Base-by-base conservation (phyloP, 2,888 invertebrate species). In the Kryphioiulus occultus region DNA sequence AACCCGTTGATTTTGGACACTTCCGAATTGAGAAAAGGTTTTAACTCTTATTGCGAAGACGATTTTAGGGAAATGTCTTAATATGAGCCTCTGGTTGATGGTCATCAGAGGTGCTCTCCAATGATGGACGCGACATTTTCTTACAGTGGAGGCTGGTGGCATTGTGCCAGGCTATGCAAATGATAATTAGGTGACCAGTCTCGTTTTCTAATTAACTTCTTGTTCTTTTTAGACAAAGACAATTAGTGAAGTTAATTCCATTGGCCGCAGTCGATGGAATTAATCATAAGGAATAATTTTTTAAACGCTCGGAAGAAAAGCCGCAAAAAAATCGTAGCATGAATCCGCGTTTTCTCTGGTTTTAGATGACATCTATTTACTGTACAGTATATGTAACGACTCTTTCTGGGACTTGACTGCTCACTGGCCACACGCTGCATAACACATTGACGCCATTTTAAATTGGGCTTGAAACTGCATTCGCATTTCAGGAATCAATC, bases 81-180 rank as follows among this genome's bases (percentile, higher is more conserved):
- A 78, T 32, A 15, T 30, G 78, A 78, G 78, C 78, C 78, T 78
- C 78, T 30, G 78, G 15, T 78, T 26, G 4, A 7, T 30, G 78
- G 78, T 78, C 78, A 30, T 78, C 17, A 12, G 26, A 12, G 78
- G 30, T 78, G 15, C 30, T n/a, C 78, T 30, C 26, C 78, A 78
- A 78, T 78, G 78, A 78, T 78, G 30, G 30, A 78, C 17, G 78
- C 78, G 30, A 12, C 78, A 78, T 78, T 78, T 78, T 78, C 30
- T 2, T 78, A 30, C 30, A 30, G 30, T 30, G 78, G 78, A 78
- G 85, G 86, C 32, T 42, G 86, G n/a, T 86, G 86, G 86, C 86
- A 86, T 35, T 26, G 86, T 86, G 86, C 59, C 86, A 42, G 47
- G 86, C 86, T 86, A 86, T 86, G 86, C 86, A 86, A 86, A 86